A percentile compares a stretch with the other conserved stretches of the same genome.
Evolutionary conservation across 2,797 vertebrate species (phyloP).

Genomic region (Hippocampus kuda): DNA sequence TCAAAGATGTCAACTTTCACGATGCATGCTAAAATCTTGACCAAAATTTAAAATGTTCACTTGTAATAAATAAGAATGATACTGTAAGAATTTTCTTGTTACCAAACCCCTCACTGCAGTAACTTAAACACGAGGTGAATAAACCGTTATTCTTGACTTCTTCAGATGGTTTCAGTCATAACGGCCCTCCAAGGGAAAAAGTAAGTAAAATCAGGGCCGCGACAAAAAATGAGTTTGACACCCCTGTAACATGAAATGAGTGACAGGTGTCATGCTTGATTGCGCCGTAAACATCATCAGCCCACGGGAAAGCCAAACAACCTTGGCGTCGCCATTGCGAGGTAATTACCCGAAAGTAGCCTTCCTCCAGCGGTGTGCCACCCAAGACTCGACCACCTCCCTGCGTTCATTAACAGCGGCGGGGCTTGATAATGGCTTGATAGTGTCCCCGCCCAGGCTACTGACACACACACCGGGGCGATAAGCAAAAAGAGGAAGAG

Average conservation of each 20-base stretch:
- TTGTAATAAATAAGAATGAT: no score
- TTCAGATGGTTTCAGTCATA: no score
- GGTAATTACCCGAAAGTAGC: slow-evolving; percentile 66
- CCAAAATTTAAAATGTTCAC: no score
- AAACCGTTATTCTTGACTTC: no score
- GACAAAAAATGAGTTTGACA: no score
- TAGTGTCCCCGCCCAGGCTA: slow-evolving; percentile 44
- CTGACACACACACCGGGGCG: slow-evolving; percentile 25
- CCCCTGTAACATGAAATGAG: slow-evolving; percentile 2
- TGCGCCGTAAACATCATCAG: slow-evolving; percentile 15
- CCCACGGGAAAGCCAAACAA: slow-evolving; percentile 43
- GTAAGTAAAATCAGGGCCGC: no score
- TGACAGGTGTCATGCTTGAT: slow-evolving; percentile 35
- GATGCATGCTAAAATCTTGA: no score
- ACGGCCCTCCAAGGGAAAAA: no score
- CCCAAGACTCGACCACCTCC: slow-evolving; percentile 57
- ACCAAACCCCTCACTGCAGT: no score
- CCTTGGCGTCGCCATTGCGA: slow-evolving; percentile 44
- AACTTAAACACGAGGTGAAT: no score
- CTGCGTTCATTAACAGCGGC: slow-evolving; percentile 61
- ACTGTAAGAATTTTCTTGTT: no score
- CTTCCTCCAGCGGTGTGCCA: slow-evolving; percentile 50
- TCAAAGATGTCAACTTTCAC: no score
- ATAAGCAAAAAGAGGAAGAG: neutral
- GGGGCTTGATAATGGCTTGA: slow-evolving; percentile 60